phyloP scores from a whole-genome alignment of 2,797 vertebrate genomes.

The Huso huso region DNA sequence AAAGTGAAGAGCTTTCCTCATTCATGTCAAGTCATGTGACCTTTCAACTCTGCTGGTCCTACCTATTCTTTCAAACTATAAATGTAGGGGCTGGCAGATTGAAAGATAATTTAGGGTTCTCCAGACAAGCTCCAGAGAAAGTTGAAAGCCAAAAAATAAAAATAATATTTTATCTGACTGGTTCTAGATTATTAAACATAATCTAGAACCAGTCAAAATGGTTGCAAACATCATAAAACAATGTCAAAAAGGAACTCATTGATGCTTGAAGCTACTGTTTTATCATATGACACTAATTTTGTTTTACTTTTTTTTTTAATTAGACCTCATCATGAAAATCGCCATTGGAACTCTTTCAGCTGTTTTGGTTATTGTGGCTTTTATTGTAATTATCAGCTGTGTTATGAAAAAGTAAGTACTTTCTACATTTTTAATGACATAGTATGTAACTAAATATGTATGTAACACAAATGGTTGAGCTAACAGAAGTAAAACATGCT shows the following conservation, averaged over 20 bases:
- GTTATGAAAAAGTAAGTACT: slow-evolving; percentile 64
- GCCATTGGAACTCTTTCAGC: slow-evolving; percentile 55
- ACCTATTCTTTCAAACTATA: too few relatives aligned
- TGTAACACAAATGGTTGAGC: too few relatives aligned
- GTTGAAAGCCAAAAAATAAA: too few relatives aligned
- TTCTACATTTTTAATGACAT: slow-evolving; percentile 49
- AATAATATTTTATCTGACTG: too few relatives aligned
- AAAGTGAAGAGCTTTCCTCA: too few relatives aligned
- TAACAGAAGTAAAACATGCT: background rate
- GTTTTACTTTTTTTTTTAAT: slow-evolving; percentile 28
- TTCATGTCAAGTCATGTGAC: too few relatives aligned
- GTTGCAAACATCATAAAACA: background rate
- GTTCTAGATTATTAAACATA: too few relatives aligned
- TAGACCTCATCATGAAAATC: slow-evolving; percentile 60
- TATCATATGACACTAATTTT: background rate
- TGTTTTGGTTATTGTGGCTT: slow-evolving; percentile 42
- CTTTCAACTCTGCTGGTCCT: too few relatives aligned
- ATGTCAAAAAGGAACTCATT: background rate
- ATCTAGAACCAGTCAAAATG: slow-evolving; percentile 39
- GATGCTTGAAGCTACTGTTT: too few relatives aligned
- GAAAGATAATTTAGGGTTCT: too few relatives aligned
- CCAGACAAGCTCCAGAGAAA: too few relatives aligned
- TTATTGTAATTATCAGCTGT: slow-evolving; percentile 52
- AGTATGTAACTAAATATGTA: slow-evolving; percentile 37
- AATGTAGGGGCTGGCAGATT: too few relatives aligned